Evolutionary conservation across 2,797 vertebrate species (phyloP).

Genomic region (Distichodus sexfasciatus): DNA sequence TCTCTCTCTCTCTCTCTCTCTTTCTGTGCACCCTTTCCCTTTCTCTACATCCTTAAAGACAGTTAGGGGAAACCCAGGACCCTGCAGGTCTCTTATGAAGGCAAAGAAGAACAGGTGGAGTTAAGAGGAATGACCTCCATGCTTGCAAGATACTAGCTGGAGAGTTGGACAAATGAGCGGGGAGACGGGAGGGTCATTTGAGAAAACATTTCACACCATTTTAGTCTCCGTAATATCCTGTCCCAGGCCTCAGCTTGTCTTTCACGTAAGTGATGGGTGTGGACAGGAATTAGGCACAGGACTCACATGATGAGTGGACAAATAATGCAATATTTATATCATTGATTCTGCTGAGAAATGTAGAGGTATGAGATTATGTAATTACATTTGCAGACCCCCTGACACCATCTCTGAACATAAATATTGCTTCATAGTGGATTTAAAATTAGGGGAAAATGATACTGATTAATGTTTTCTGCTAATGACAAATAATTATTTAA

Average conservation of each 20-base stretch:
- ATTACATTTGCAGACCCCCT: background rate
- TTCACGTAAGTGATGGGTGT: conserved; percentile 32
- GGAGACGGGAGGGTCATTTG: conserved; percentile 23
- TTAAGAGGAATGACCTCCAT: conserved; percentile 1
- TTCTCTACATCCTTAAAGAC: background rate
- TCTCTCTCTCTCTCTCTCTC: background rate
- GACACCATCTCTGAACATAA: background rate
- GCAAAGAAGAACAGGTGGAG: conserved; percentile 12
- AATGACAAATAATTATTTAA: background rate
- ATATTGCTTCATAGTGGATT: background rate
- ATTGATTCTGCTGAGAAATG: background rate
- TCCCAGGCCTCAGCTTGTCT: conserved; percentile 9
- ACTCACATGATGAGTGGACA: background rate
- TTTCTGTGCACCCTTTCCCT: background rate
- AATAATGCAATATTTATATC: conserved; percentile 2
- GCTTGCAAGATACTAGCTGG: background rate
- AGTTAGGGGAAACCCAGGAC: background rate
- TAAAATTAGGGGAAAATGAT: background rate
- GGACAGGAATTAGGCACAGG: background rate
- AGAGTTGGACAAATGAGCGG: conserved; percentile 15
- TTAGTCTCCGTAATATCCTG: conserved; percentile 21
- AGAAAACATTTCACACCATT: conserved; percentile 44
- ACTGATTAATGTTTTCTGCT: background rate
- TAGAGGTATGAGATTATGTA: background rate
- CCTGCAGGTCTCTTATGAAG: background rate